phyloP scores from a whole-genome alignment of 1,140 invertebrate genomes.

The Argopecten irradians region DNA sequence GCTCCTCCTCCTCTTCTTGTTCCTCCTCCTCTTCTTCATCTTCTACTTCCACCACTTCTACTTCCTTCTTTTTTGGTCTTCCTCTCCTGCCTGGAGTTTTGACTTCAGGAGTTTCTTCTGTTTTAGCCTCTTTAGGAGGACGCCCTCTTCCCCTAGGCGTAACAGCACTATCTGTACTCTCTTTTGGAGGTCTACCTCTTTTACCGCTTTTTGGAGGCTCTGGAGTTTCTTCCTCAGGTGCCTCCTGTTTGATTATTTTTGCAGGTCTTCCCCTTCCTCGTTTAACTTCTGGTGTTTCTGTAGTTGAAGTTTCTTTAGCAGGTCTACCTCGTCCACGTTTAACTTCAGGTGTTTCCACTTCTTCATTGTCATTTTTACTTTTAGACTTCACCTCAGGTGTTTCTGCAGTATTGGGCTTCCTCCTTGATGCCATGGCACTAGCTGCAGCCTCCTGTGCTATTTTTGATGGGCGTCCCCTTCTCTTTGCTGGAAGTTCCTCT shows the following conservation, averaged over 20 bases:
- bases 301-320: constrained; percentile 45
- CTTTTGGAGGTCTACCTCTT: constrained; percentile 41
- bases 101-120: constrained; percentile 36
- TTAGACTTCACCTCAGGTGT: constrained; percentile 40
- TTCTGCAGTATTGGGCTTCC: constrained; percentile 38
- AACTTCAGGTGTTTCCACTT: constrained; percentile 42
- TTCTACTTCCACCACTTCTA: constrained; percentile 43
- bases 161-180: neutral
- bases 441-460: constrained; percentile 24
- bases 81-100: constrained; percentile 34
- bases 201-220: constrained; percentile 36
- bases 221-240: constrained; percentile 19
- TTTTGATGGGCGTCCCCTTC: constrained; percentile 45
- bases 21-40: constrained; percentile 44
- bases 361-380: constrained; percentile 46
- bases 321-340: constrained; percentile 53
- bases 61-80: constrained; percentile 50
- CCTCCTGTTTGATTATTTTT: constrained; percentile 37
- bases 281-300: constrained; percentile 46
- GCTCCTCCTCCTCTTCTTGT: constrained; percentile 33
- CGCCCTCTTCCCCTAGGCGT: constrained; percentile 31
- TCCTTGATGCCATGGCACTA: constrained; percentile 34
- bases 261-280: constrained; percentile 46
- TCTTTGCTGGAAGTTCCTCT: constrained; percentile 31
- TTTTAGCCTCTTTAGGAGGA: constrained; percentile 29